Base-by-base conservation (phyloP, 2,113 vertebrate genomes). In the Microcebus griseorufus region DNA sequence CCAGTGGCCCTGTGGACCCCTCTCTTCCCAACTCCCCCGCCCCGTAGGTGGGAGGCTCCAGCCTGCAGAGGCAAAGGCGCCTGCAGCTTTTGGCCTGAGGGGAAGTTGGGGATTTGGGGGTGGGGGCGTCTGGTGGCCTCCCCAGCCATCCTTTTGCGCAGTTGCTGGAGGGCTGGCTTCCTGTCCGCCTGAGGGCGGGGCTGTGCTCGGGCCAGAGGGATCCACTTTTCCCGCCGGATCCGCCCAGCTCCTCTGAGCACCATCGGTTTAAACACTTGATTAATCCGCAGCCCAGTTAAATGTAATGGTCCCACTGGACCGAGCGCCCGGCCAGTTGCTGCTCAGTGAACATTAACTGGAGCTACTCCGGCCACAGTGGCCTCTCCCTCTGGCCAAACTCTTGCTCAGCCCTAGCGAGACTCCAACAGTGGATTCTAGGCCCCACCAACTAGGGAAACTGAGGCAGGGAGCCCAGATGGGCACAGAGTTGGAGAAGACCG, bases 221-320 rank as follows among this genome's bases (percentile, higher is more conserved):
- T 88, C n/a, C 8, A 13, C 75, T 62, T 79, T 83, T 93, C 92
- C 81, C 85, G 67, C 69, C 3, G 18, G 87, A 5, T 17, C 64
- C 34, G 84, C 42, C 65, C 76, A 91, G 64, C 9, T 93, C 25
- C 22, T 98, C 94, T 75, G 94, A 96, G 14, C 69, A 96, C 86
- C 85, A 79, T 39, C 90, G 60, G 87, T 48, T 92, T 58, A 72
- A 65, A 70, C 51, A 45, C 88, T 29, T 93, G 55, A 96, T 97
- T 97, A 84, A 97, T 58, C 55, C 60, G 78, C 62, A 64, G 32
- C 62, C 97, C 96, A 91, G 97, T 98, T 95, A 89, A 96, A 86
- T 23, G 69, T 22, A 96, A 62, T 0, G 4, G 88, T 96, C 67
- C 72, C 25, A 10, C 53, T 34, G 76, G 95, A 34, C 62, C 1